A percentile compares a stretch with the other conserved stretches of the same genome.
These are phyloP conservation scores for Scomber colias DNA, from an alignment of 2,113 vertebrate genomes.

Conservation along the genomic window DNA sequence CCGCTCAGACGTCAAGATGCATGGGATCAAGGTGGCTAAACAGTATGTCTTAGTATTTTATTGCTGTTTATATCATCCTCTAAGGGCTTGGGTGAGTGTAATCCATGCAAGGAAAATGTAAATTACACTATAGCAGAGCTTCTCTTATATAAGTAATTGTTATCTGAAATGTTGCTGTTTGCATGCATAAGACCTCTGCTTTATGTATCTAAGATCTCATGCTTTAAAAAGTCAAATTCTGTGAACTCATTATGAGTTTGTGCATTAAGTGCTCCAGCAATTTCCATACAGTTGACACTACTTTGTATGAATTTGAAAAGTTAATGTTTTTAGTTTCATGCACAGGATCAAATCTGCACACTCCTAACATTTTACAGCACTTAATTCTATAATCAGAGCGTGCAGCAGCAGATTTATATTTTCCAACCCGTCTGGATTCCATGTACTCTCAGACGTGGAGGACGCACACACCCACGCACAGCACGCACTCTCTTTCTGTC, in stretches of 20 bases:
- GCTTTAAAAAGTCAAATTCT: conserved; percentile 5
- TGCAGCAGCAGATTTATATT: conserved; percentile 27
- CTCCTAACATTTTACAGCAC: conserved; percentile 19
- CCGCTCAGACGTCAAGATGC: background rate
- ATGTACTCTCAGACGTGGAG: conserved; percentile 40
- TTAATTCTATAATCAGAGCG: conserved; percentile 22
- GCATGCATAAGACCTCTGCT: background rate
- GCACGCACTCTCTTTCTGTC: background rate
- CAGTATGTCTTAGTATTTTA: background rate
- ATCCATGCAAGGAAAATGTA: background rate
- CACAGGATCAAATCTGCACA: background rate
- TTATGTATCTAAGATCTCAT: background rate
- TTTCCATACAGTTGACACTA: background rate
- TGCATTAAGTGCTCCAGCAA: conserved; percentile 10
- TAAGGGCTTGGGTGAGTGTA: background rate
- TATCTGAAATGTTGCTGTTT: background rate
- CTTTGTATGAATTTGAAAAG: conserved; percentile 3
- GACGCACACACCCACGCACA: conserved; percentile 43
- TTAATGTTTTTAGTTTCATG: background rate
- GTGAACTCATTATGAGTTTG: conserved; percentile 4
- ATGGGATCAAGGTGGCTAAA: conserved; percentile 21
- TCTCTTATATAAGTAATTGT: background rate
- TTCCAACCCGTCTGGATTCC: conserved; percentile 43
- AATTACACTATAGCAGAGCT: background rate
- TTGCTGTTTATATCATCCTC: conserved; percentile 11